A percentile compares a stretch with the other conserved stretches of the same genome.
These are phyloP conservation scores for Okamejei kenojei DNA, from an alignment of 2,797 vertebrate genomes.

Conservation along the genomic window DNA sequence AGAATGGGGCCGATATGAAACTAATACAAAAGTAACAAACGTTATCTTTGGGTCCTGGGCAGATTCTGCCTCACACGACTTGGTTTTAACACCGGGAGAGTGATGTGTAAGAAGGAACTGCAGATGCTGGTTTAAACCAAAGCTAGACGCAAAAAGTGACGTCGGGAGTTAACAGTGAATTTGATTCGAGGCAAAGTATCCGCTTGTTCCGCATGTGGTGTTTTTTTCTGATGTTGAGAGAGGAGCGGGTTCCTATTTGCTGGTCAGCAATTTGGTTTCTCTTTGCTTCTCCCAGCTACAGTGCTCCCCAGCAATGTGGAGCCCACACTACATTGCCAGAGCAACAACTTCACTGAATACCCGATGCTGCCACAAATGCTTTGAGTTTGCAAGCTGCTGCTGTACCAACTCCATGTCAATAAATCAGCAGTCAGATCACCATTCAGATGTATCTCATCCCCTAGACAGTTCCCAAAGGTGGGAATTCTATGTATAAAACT, in stretches of 20 bases:
- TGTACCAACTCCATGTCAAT: background rate
- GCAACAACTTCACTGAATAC: background rate
- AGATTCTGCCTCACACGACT: background rate
- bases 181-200: background rate
- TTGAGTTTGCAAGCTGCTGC: background rate
- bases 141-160: too few relatives aligned
- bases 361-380: background rate
- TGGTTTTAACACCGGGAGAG: background rate
- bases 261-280: background rate
- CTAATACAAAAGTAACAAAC: background rate
- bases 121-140: too few relatives aligned
- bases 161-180: background rate
- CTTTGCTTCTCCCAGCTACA: background rate
- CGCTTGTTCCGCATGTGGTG: background rate
- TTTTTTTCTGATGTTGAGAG: background rate
- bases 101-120: too few relatives aligned
- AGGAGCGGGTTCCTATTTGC: background rate
- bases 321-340: background rate
- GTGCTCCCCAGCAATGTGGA: background rate
- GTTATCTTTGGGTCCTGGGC: background rate
- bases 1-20: background rate
- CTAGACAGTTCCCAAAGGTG: background rate
- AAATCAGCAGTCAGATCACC: background rate
- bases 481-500: background rate
- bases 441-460: background rate